A percentile compares a stretch with the other conserved stretches of the same genome.
These are phyloP conservation scores for Malthinus seriepunctatus DNA, from an alignment of 2,888 invertebrate species.

Conservation along the genomic window DNA sequence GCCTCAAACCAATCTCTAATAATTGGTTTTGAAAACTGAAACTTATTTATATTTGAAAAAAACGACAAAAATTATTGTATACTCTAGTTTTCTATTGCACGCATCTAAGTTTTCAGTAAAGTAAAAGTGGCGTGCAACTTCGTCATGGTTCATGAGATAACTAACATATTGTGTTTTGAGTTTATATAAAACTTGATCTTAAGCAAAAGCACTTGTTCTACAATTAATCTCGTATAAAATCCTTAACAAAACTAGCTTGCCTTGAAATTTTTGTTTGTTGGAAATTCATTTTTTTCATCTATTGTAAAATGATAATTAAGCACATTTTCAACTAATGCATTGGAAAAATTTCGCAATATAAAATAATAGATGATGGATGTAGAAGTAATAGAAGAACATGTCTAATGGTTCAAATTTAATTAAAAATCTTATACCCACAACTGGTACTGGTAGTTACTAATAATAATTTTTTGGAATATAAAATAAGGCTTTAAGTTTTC, in stretches of 20 bases:
- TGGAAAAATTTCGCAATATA: not conserved
- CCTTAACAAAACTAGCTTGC: conserved; percentile 17
- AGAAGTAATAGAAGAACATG: too few relatives aligned
- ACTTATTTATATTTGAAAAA: not conserved
- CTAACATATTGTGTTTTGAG: conserved; percentile 6
- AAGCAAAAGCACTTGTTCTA: conserved; percentile 17
- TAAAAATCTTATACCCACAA: too few relatives aligned
- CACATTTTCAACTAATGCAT: too few relatives aligned
- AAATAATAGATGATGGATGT: not conserved
- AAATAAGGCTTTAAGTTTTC: conserved; percentile 20
- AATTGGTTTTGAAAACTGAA: conserved; percentile 1
- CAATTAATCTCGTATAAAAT: conserved; percentile 18
- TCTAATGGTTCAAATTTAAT: too few relatives aligned
- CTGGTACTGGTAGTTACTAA: too few relatives aligned
- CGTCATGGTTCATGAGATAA: conserved; percentile 16
- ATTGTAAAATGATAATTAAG: too few relatives aligned
- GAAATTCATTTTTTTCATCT: not conserved
- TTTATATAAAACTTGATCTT: conserved; percentile 10
- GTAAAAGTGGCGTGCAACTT: conserved; percentile 12
- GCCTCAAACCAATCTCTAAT: not conserved
- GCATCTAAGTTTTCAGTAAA: conserved; percentile 7
- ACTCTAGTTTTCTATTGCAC: not conserved
- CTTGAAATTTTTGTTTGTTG: conserved; percentile 18
- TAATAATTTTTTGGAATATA: too few relatives aligned
- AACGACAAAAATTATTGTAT: not conserved